These are phyloP conservation scores for Amphipoea lucens DNA, from an alignment of 2,888 invertebrate species.

Conservation along the genomic window DNA sequence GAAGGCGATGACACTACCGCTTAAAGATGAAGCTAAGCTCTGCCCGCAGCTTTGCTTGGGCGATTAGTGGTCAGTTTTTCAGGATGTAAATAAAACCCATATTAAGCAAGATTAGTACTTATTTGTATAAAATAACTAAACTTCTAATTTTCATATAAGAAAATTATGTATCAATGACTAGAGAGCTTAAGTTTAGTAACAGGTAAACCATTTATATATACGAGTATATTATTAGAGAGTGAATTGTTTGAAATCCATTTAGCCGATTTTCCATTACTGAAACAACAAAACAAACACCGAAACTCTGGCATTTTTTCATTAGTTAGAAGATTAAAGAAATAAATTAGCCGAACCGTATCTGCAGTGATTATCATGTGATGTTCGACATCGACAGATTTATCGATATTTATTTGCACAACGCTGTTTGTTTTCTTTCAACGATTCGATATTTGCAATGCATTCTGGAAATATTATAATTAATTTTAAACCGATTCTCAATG, in stretches of 20 bases:
- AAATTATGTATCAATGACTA: neutral
- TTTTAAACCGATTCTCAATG: slow-evolving; percentile 21
- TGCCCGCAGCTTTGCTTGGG: slow-evolving; percentile 1
- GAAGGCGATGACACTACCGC: slow-evolving; percentile 3
- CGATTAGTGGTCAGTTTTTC: neutral
- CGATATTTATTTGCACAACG: slow-evolving; percentile 69
- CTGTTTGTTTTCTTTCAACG: slow-evolving; percentile 67
- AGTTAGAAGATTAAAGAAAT: slow-evolving; percentile 26
- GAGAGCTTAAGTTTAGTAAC: neutral
- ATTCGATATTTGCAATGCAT: slow-evolving; percentile 37
- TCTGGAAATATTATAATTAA: slow-evolving; percentile 19
- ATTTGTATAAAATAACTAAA: neutral
- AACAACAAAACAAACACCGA: slow-evolving; percentile 18
- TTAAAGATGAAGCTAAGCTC: slow-evolving; percentile 20
- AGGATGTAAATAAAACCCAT: neutral
- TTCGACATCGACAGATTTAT: slow-evolving; percentile 69
- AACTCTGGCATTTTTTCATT: slow-evolving; percentile 15
- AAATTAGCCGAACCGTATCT: slow-evolving; percentile 48
- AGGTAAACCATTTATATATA: neutral
- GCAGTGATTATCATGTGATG: slow-evolving; percentile 44
- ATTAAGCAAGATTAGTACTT: too few relatives aligned
- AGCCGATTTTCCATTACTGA: neutral
- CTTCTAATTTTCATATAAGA: too few relatives aligned
- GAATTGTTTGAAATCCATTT: neutral
- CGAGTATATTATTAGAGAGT: too few relatives aligned